Conservation (phyloP, 2,888 invertebrate genomes). For the Poecilobothrus nobilitatus region DNA sequence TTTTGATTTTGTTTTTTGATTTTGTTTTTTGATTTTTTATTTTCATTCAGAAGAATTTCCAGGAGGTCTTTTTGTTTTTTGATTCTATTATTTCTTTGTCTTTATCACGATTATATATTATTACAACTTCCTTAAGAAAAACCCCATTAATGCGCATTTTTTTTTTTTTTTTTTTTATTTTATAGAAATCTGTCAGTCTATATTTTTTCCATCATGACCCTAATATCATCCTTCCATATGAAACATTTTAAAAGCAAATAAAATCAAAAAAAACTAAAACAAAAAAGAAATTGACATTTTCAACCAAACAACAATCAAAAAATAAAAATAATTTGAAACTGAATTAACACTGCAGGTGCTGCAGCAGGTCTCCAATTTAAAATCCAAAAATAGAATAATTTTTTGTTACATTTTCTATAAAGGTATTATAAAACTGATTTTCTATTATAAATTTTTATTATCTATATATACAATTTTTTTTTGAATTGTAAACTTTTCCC, state of each 20-base stretch:
- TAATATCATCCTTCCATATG: neutral
- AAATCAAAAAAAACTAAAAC: neutral
- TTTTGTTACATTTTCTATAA: too few relatives aligned
- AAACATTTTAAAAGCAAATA: slow-evolving; percentile 1
- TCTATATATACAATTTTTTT: too few relatives aligned
- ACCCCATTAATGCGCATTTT: neutral
- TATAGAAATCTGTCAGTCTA: neutral
- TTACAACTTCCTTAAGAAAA: neutral
- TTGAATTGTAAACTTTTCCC: too few relatives aligned
- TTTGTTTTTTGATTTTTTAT: too few relatives aligned
- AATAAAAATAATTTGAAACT: neutral
- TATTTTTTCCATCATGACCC: neutral
- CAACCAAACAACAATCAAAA: neutral
- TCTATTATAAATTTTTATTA: too few relatives aligned
- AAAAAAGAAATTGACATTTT: neutral
- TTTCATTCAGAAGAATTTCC: neutral
- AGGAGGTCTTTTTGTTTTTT: neutral
- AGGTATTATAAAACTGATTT: too few relatives aligned
- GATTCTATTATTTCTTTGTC: neutral
- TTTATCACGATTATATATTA: neutral
- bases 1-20: too few relatives aligned
- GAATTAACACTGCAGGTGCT: slow-evolving; percentile 1
- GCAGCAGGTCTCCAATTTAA: neutral
- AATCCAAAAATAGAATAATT: neutral
- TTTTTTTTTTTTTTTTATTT: neutral